Evolutionary conservation across 2,888 invertebrate genomes (phyloP), one percentile per base, ranked within the genome.

Genomic region (Phrixothrix hirtus): DNA sequence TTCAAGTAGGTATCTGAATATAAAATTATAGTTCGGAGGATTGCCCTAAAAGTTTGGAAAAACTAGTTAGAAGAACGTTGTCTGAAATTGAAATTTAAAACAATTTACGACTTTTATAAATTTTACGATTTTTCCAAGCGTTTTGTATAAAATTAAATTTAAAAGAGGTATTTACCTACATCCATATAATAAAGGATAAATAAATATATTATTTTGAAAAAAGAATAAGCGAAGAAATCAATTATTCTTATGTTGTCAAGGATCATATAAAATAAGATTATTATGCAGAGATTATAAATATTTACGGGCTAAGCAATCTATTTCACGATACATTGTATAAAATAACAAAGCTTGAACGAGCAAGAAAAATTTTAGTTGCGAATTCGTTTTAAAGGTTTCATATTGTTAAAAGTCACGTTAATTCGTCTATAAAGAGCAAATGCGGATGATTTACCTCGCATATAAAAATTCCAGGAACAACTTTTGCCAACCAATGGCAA

Each of bases 401-500:
- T 36, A 41, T 41, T 42, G 41, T 41, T 48, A 35, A 47, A 48
- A 29, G 44, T 37, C 27, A 49, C 30, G 49, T 44, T 54, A 49
- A 49, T 54, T 53, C 43, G 43, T 35, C 47, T 49, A 49, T 53
- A 53, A 53, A 53, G 27, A 42, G 47, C 42, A 44, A 32, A 49
- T 44, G 29, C 35, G 49, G 43, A 38, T 45, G 44, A 54, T 54
- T 49, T 49, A 39, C 41, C 34, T 29, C 38, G 27, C 36, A 42
- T 41, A 52, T 47, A 41, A 36, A 38, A 52, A 52, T 45, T 45
- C 41, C 41, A 36, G 29, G 36, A 41, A 36, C 45, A 50, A 39
- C 49, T 43, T 55, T 52, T 49, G 44, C 48, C 34, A 51, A 46
- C 42, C 58, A 51, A 55, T 55, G 55, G 49, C 44, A 52, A 58